phyloP scores from a whole-genome alignment of 2,888 invertebrate genomes.

The Aphidoletes aphidimyza region DNA sequence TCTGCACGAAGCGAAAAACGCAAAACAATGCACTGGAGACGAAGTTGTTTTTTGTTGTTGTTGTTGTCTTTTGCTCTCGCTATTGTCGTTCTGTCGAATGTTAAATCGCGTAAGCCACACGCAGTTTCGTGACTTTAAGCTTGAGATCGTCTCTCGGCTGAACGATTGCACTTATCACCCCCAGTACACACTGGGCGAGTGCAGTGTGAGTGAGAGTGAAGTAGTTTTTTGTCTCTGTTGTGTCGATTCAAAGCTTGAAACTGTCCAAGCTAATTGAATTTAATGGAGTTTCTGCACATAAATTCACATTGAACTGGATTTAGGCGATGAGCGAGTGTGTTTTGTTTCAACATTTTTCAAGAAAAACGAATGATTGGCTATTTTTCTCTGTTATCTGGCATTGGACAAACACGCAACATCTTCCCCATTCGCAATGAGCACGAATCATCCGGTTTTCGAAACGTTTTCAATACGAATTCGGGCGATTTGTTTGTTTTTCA shows the following conservation, averaged over 20 bases:
- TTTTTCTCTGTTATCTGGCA: background rate
- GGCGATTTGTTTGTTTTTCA: background rate
- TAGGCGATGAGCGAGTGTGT: background rate
- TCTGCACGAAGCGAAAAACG: background rate
- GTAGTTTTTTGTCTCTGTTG: no score
- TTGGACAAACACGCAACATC: background rate
- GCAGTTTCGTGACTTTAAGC: constrained; percentile 15
- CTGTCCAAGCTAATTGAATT: constrained; percentile 37
- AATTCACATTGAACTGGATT: constrained; percentile 4
- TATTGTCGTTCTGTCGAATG: no score
- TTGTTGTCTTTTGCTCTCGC: background rate
- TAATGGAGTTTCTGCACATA: constrained; percentile 50
- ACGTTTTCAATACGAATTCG: background rate
- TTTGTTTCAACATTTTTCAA: background rate
- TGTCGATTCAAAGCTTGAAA: background rate
- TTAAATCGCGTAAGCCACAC: constrained; percentile 10
- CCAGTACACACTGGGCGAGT: no score
- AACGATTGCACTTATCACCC: background rate
- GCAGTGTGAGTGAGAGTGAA: background rate
- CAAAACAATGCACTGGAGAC: constrained; percentile 23
- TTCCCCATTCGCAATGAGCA: background rate
- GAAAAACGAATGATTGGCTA: no score
- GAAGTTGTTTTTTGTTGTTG: background rate
- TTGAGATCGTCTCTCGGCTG: background rate
- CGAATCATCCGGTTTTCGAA: background rate